A percentile compares a stretch with the other conserved stretches of the same genome.
Evolutionary conservation across 2,888 invertebrate genomes (phyloP).

Genomic region (Endotricha flammealis): DNA sequence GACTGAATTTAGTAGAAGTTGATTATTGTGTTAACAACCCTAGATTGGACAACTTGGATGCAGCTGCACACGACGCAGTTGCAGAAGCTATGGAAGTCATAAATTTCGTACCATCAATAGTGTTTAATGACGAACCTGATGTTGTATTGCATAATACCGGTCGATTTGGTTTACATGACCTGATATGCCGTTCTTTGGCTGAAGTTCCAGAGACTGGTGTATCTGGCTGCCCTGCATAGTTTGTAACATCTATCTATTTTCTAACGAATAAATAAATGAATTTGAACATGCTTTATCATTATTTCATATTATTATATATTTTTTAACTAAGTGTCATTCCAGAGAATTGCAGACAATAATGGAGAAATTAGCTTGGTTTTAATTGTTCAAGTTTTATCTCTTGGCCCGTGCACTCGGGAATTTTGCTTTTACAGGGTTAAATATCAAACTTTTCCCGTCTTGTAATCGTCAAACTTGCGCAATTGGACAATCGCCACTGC

Average conservation of each 20-base stretch:
- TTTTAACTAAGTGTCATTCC: no score
- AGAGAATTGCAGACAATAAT: no score
- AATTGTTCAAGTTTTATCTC: constrained; percentile 46
- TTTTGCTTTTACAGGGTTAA: constrained; percentile 37
- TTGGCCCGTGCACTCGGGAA: constrained; percentile 29
- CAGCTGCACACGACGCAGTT: background rate
- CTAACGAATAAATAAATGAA: constrained; percentile 9
- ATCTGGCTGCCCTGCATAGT: constrained; percentile 28
- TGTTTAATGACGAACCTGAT: constrained; percentile 44
- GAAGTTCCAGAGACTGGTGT: constrained; percentile 42
- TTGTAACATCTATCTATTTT: no score
- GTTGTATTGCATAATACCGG: constrained; percentile 28
- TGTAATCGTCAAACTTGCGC: constrained; percentile 57
- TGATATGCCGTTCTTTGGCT: constrained; percentile 53
- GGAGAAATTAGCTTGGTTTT: constrained; percentile 22
- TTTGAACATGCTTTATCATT: no score
- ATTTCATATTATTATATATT: no score
- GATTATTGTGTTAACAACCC: constrained; percentile 47
- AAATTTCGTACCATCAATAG: constrained; percentile 52
- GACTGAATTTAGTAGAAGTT: constrained; percentile 40
- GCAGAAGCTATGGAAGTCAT: constrained; percentile 32
- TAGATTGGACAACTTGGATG: no score
- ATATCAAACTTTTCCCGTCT: constrained; percentile 41
- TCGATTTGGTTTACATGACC: constrained; percentile 29
- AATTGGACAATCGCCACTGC: constrained; percentile 47